Percentiles rank a stretch among this genome's conserved stretches.
phyloP scores from a whole-genome alignment of 1,140 invertebrate species.

The Trinorchestia longiramus region DNA sequence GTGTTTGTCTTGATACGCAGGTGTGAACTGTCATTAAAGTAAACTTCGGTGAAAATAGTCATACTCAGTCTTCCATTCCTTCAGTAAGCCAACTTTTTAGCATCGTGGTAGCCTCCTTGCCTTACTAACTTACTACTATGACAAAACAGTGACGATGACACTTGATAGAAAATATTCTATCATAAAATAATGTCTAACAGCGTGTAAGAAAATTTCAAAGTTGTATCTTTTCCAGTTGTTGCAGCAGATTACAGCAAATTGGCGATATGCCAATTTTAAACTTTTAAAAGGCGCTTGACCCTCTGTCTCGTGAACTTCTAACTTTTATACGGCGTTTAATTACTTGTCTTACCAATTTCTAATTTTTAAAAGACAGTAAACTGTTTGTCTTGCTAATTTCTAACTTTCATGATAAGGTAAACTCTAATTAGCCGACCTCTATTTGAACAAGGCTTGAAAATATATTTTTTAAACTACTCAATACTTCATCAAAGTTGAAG shows the following conservation, averaged over 20 bases:
- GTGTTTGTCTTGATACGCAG: not conserved
- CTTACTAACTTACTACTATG: too few relatives aligned
- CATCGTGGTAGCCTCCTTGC: too few relatives aligned
- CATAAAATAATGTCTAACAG: not conserved
- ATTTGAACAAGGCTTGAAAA: not conserved
- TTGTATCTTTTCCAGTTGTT: not conserved
- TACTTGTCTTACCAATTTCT: not conserved
- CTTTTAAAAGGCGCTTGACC: too few relatives aligned
- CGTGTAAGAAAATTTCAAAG: not conserved
- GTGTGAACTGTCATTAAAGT: not conserved
- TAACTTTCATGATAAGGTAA: not conserved
- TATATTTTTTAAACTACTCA: not conserved
- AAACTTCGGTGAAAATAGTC: too few relatives aligned
- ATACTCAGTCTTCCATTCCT: too few relatives aligned
- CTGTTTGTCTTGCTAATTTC: too few relatives aligned
- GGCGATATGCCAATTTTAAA: too few relatives aligned
- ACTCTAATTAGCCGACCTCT: too few relatives aligned
- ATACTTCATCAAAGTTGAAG: not conserved
- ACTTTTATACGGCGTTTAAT: not conserved
- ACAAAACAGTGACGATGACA: not conserved
- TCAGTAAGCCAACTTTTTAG: too few relatives aligned
- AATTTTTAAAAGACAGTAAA: too few relatives aligned
- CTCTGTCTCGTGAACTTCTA: not conserved
- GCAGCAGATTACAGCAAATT: not conserved
- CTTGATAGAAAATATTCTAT: not conserved